Base-by-base conservation (phyloP, 2,113 vertebrate genomes). In the Nicator chloris region DNA sequence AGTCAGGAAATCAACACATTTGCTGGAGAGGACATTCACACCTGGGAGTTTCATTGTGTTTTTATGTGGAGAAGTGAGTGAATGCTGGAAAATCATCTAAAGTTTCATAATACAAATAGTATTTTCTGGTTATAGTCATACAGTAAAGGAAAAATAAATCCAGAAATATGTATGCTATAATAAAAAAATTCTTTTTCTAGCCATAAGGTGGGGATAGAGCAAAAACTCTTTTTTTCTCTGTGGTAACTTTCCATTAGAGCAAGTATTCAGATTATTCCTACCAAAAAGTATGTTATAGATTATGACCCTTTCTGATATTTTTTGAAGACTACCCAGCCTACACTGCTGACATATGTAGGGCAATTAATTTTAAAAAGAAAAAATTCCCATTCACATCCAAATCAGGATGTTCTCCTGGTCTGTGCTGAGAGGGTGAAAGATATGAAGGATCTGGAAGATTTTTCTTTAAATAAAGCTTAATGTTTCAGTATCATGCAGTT, bases 151-250 rank as follows among this genome's bases (percentile, higher is more conserved):
- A 49, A 47, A 82, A 70, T 64, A 73, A 82, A 47, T 4, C 24
- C 13, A 71, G 64, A 81, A 81, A 81, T 80, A 61, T 35, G 12
- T 65, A 40, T 79, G 16, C 40, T 91, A 35, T 56, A 56, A 49
- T 72, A 89, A 60, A 68, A 88, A 86, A 91, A 71, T 97, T 95
- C 82, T 87, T 97, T 81, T 94, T 91, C 70, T 84, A 94, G 73
- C 96, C 95, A 95, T 97, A 97, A 97, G 95, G 87, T 97, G 96
- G 96, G 33, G 95, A 94, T 97, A 97, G 94, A 97, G 83, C 57
- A 65, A 96, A 96, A 96, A 95, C 51, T 70, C 50, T 27, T 79
- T 56, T 56, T 50, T 88, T 39, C 33, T n/a, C 13, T 86, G 47
- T 31, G 26, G 35, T 82, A 82, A 61, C 22, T 77, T 93, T 66